phyloP scores from a whole-genome alignment of 1,140 invertebrate species.

The Leptinotarsa texana region DNA sequence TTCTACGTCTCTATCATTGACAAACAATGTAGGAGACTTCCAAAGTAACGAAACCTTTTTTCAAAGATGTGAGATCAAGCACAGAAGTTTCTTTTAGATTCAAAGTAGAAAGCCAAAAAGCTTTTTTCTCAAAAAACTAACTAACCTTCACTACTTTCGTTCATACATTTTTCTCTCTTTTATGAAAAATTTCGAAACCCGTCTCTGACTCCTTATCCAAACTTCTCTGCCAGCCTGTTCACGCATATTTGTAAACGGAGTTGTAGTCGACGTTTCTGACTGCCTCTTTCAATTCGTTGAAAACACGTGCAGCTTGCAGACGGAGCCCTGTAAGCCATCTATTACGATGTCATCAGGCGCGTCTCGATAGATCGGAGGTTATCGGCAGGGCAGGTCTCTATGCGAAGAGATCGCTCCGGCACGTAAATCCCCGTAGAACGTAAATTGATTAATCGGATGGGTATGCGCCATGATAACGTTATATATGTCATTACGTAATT shows the following conservation, averaged over 20 bases:
- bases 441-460: background rate
- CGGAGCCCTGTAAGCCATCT: background rate
- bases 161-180: too few relatives aligned
- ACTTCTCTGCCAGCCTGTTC: background rate
- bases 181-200: background rate
- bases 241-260: slow-evolving; percentile 2
- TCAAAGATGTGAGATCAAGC: too few relatives aligned
- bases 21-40: too few relatives aligned
- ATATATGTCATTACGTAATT: slow-evolving; percentile 4
- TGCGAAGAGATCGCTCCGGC: background rate
- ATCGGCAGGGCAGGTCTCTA: background rate
- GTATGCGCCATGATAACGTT: background rate
- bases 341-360: background rate
- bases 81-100: too few relatives aligned
- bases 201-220: background rate
- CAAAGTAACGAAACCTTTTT: too few relatives aligned
- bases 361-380: background rate
- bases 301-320: background rate
- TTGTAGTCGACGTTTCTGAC: slow-evolving; percentile 7
- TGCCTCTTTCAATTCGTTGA: background rate
- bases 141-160: too few relatives aligned
- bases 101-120: too few relatives aligned
- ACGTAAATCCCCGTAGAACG: background rate
- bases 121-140: too few relatives aligned
- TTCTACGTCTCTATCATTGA: too few relatives aligned